Evolutionary conservation across 2,113 vertebrate genomes (phyloP).

Genomic region (Centropus bengalensis): DNA sequence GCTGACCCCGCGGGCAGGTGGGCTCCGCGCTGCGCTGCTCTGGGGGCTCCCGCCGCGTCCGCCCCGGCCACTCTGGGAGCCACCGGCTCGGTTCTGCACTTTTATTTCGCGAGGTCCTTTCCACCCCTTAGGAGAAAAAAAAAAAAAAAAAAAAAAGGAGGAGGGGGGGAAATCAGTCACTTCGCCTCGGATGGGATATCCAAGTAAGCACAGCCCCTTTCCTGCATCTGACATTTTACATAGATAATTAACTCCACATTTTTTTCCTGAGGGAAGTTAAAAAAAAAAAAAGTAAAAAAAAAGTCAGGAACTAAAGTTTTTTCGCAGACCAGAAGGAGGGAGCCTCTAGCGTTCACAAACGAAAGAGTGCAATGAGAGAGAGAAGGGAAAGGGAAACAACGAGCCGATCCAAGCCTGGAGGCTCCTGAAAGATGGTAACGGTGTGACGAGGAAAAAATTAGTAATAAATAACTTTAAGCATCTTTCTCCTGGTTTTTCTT

Average conservation of each 20-base stretch:
- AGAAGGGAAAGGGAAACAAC: background rate
- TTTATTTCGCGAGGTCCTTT: conserved; percentile 78
- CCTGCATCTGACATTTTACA: conserved; percentile 79
- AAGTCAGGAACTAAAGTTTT: conserved; percentile 46
- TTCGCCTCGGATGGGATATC: conserved; percentile 72
- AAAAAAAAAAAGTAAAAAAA: conserved; percentile 39
- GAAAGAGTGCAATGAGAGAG: background rate
- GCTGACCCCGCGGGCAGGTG: conserved; percentile 64
- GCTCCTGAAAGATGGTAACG: background rate
- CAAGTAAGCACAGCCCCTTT: conserved; percentile 89
- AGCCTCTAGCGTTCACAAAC: conserved; percentile 77
- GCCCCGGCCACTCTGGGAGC: conserved; percentile 72
- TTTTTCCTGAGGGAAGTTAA: conserved; percentile 50
- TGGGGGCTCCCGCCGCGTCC: conserved; percentile 27
- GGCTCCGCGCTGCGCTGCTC: background rate
- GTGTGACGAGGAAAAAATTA: background rate
- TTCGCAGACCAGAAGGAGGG: conserved; percentile 51
- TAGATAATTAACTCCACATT: conserved; percentile 82
- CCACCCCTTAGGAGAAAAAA: conserved; percentile 53
- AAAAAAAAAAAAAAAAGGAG: background rate
- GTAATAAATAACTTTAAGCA: background rate
- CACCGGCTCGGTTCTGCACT: conserved; percentile 75
- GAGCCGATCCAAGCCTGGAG: background rate
- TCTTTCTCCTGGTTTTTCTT: background rate
- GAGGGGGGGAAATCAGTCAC: background rate